These are phyloP conservation scores for Plectrocnemia conspersa DNA, from an alignment of 1,140 invertebrate genomes.

Conservation along the genomic window DNA sequence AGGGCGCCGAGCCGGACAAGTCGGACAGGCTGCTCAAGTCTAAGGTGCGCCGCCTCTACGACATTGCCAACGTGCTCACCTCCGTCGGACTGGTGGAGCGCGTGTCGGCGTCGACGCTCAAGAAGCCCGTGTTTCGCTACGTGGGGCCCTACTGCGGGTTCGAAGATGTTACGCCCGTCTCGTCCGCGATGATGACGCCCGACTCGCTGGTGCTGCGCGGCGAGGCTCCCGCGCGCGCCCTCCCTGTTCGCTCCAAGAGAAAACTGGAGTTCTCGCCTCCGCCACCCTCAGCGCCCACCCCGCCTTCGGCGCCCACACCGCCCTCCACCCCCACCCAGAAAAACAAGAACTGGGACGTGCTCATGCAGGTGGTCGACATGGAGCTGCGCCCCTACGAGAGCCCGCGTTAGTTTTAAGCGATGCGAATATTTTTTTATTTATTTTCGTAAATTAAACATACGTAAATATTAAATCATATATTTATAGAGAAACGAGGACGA, in stretches of 20 bases:
- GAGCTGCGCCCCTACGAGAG: constrained; percentile 48
- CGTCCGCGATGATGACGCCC: constrained; percentile 43
- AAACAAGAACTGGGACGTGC: constrained; percentile 52
- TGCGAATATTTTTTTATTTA: neutral
- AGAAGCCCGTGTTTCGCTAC: constrained; percentile 66
- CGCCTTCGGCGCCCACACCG: constrained; percentile 40
- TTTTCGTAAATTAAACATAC: neutral
- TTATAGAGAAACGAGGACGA: too few species aligned
- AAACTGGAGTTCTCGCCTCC: constrained; percentile 50
- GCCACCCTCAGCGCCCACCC: constrained; percentile 35
- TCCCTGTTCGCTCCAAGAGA: constrained; percentile 45
- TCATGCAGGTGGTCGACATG: constrained; percentile 49
- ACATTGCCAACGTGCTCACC: constrained; percentile 70
- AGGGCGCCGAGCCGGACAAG: constrained; percentile 40
- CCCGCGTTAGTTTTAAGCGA: neutral
- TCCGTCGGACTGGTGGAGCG: constrained; percentile 65
- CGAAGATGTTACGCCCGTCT: constrained; percentile 14
- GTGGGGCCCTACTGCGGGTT: constrained; percentile 51
- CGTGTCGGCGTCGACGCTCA: constrained; percentile 54
- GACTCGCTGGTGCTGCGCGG: constrained; percentile 39
- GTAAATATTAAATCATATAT: neutral
- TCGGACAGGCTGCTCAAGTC: constrained; percentile 54
- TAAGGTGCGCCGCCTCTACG: constrained; percentile 67
- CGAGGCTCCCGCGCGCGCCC: constrained; percentile 41
- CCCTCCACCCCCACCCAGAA: constrained; percentile 48